Conservation (phyloP, 2,113 vertebrate species). For the Tachycineta bicolor region DNA sequence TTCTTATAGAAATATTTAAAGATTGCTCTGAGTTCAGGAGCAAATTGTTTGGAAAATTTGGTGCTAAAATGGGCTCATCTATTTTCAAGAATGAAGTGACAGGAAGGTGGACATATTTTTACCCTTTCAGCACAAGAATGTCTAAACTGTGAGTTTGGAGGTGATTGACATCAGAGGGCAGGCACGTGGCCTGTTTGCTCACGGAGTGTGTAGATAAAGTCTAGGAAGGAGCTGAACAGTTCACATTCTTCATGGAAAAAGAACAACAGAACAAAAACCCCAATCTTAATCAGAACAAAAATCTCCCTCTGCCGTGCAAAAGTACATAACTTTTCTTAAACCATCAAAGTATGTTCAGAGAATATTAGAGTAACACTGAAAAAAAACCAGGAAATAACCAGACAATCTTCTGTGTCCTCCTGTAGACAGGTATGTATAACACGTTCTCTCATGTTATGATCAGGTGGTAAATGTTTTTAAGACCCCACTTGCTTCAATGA, state of each 20-base stretch:
- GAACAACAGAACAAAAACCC: background rate
- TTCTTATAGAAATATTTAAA: background rate
- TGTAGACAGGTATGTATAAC: background rate
- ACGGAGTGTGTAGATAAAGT: background rate
- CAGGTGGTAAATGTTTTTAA: background rate
- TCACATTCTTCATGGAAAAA: background rate
- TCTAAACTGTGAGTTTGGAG: background rate
- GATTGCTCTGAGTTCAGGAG: background rate
- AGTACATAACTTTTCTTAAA: background rate
- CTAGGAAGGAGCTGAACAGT: background rate
- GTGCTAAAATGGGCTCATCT: background rate
- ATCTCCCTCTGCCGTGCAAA: background rate
- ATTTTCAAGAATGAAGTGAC: background rate
- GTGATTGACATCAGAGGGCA: background rate
- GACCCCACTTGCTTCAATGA: background rate
- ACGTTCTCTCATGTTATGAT: background rate
- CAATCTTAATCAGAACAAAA: background rate
- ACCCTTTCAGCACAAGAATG: background rate
- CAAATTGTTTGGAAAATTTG: constrained; percentile 25
- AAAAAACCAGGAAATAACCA: background rate
- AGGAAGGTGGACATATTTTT: background rate
- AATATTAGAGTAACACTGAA: background rate
- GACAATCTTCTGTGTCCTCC: background rate
- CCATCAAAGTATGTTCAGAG: background rate
- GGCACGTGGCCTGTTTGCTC: background rate